Base-by-base conservation (phyloP, 2,113 vertebrate genomes). In the Pitta sordida region DNA sequence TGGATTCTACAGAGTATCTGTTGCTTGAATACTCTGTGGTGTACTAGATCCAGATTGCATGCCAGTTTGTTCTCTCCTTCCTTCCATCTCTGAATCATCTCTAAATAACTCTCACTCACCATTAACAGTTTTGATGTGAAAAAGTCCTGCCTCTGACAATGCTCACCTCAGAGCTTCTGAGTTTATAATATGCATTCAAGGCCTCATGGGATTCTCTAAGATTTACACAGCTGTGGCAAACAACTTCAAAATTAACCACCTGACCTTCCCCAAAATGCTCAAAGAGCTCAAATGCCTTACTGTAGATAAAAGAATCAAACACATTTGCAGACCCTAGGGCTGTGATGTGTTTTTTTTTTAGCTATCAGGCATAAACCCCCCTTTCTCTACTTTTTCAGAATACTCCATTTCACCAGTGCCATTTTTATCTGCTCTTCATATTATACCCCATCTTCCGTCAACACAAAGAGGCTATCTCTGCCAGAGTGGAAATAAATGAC, bases 181-280 rank as follows among this genome's bases (percentile, higher is more conserved):
- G n/a, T 90, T 86, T 92, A 65, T 65, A 62, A 15, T 48, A 30
- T 11, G 7, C 3, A 2, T 43, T 67, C 60, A 74, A 41, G 37
- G 34, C 37, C 70, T 88, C 82, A 30, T 0, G 0, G 41, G 18
- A 32, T 44, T 75, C 69, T 92, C 49, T 17, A 90, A 95, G 44
- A 92, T 94, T 94, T 93, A 96, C 83, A 96, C 83, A 92, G 88
- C 88, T 96, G 88, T 78, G 91, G 76, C 56, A 91, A 83, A 81
- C 68, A 58, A 62, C 65, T 88, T 90, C 69, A 95, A 88, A 90
- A 88, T 90, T 83, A 91, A 85, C 59, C 83, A 96, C 83, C 64
- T 44, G 80, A 90, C 91, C 94, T 94, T 83, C 83, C 59, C 34
- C 73, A 58, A 93, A 94, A 77, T 7, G 4, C 79, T 88, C 68